Base-by-base conservation (phyloP, 2,113 vertebrate genomes). In the Gallinago media region DNA sequence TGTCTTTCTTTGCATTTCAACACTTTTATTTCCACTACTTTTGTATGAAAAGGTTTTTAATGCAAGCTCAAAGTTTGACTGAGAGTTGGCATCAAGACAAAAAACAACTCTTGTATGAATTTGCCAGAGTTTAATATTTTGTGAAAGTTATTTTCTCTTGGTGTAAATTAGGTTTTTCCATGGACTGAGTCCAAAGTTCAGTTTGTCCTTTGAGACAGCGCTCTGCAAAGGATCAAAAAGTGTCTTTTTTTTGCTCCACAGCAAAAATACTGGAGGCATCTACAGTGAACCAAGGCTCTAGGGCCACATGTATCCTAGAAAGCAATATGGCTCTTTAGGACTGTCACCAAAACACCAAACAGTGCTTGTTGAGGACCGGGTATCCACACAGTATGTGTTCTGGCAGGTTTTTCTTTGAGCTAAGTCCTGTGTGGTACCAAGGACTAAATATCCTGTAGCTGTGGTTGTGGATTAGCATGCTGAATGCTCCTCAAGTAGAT, bases 271-370 rank as follows among this genome's bases (percentile, higher is more conserved):
- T 11, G 19, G 11, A n/a, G 4, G 7, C 22, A 17, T 27, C 14
- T 67, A 26, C 16, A 17, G 4, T 15, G 6, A 40, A 4, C 14
- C 32, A 56, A 67, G 7, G 29, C 1, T 72, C 9, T 34, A 66
- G 8, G 8, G 5, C 6, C 10, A 8, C 0, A 0, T 26, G 6
- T 22, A 12, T 23, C 11, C 13, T 54, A 36, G 40, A 8, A 79
- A 59, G 21, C 2, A 40, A 17, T 22, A 34, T 8, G 15, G 7
- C 5, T 32, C 9, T 31, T 8, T 15, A 81, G 19, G 20, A 72
- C 12, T 56, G 32, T 47, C 29, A 58, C 16, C 0, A 1, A 63
- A 80, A 76, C 18, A 9, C 15, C 2, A 1, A 61, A 25, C 2
- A 36, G 32, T 11, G 11, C 10, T 47, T 72, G 52, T 12, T 56